Evolutionary conservation across 2,113 vertebrate species (phyloP), one percentile per base, ranked within the genome.

Genomic region (Anas platyrhynchos): DNA sequence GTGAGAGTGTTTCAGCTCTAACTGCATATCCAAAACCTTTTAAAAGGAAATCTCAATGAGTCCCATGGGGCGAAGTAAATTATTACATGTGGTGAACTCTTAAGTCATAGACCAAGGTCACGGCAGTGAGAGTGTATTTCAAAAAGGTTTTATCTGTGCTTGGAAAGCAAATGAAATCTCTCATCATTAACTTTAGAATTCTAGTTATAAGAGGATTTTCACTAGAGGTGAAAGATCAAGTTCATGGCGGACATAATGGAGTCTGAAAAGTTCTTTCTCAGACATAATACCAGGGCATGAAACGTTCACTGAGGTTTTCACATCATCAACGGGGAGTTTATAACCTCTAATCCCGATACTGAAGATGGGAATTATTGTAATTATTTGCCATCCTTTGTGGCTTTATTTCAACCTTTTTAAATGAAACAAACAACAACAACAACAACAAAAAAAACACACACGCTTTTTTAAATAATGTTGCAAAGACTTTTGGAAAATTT

Each of bases 161-260:
- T 96, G 88, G 98, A 97, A 98, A 98, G 97, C 95, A 98, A 97
- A 98, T 98, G 97, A 96, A 98, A 96, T 83, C 72, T 81, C 92
- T 98, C 97, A 96, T 98, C 97, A 98, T 97, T 97, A 96, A 96
- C 96, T 97, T 97, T 71, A 95, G 97, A 97, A 88, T 96, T 94
- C 94, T 46, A 94, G 96, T 94, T 96, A 52, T 93, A 96, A 97
- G 93, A 97, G 91, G 94, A 95, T 96, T 97, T 97, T 97, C 95
- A 83, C 84, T 90, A 79, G 83, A 96, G 98, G 97, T 98, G 96
- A 98, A 98, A 98, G 98, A 98, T 98, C 97, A 98, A 97, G 95
- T 97, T 97, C 96, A 96, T 97, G 88, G 91, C 13, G 61, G 94
- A 95, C 96, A 86, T 95, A 95, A 94, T 80, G 90, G 96, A 97